Base-by-base conservation (phyloP, 2,797 vertebrate species). In the Xiphorhynchus erythropygius region DNA sequence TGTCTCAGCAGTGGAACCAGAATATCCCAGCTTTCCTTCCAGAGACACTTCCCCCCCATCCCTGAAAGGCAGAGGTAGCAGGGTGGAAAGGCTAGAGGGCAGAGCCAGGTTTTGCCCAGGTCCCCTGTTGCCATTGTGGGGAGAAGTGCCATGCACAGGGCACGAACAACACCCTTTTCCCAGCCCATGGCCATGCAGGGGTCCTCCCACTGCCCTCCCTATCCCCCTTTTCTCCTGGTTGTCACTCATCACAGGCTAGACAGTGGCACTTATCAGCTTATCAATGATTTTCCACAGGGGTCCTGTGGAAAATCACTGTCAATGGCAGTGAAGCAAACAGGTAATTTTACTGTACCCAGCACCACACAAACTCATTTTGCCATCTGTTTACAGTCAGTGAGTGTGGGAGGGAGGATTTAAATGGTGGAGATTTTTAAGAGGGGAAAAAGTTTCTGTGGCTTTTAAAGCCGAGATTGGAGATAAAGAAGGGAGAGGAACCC, bases 191-290 rank as follows among this genome's bases (percentile, higher is more conserved):
- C 37, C 24, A 7, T 23, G 35, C 24, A 35, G 53, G 17, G 3
- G 1, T 30, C 49, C 53, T 78, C 62, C 39, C 6, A 1, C 4
- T 52, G 35, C 27, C n/a, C 10, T 5, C 32, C 35, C 55, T 5
- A 0, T 32, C 78, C 23, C 18, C 16, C 18, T 73, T 32, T 50
- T 39, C 8, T 70, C 37, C 0, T 0, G 9, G 6, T 10, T 85
- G 62, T 78, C 41, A 13, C 41, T 52, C 49, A 7, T 7, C 70
- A 5, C 6, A 1, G 50, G 37, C 30, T 65, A 62, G 50, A 16
- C 11, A 7, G 5, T 10, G 49, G 59, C 16, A 18, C 7, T 32
- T 49, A 63, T 63, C 57, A 49, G 52, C 37, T 37, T 39, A 1
- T 9, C 9, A 33, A 22, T 30, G 30, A 19, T 70, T 60, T 27